Evolutionary conservation across 2,888 invertebrate species (phyloP), one percentile per base, ranked within the genome.

Genomic region (Griposia aprilina): DNA sequence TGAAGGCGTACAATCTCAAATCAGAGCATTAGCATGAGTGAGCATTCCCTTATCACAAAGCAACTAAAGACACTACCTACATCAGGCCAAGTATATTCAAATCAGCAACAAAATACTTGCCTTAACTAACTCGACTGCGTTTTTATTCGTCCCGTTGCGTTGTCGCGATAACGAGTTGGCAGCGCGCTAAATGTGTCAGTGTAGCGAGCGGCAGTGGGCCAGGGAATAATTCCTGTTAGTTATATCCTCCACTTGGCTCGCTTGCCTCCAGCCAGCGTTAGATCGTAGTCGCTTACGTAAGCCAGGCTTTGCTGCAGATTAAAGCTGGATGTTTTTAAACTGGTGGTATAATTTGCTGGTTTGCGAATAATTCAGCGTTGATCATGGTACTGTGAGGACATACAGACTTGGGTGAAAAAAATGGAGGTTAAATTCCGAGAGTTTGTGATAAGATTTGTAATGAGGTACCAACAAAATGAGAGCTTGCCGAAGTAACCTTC

Each of bases 181-280:
- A 89, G 23, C 55, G 72, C 68, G 87, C 90, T 90, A 92, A 90
- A 89, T 93, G 91, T 93, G 92, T 87, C 93, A 91, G 89, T 89
- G 89, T 41, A 81, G 81, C 67, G 67, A 60, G 81, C 76, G 71
- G 75, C 83, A 84, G 82, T 80, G 86, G 77, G 90, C 92, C 92
- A 90, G 84, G 79, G 87, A 89, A 89, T 89, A 89, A 89, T 89
- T 89, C 75, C 71, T 20, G 87, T 88, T 86, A 90, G 82, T 90
- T 90, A 89, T 86, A 81, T 55, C 74, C 78, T 76, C 80, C 77
- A 90, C 81, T 91, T 90, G 90, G 88, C 88, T 88, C 86, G 70
- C 41, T n/a, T 3, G 72, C 50, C 68, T 73, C 66, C 8, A 79
- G 59, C 59, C 52, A 52, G 73, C 82, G 76, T 74, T 77, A 69